Conservation (phyloP, 2,888 invertebrate species). For the Corythucha ciliata region DNA sequence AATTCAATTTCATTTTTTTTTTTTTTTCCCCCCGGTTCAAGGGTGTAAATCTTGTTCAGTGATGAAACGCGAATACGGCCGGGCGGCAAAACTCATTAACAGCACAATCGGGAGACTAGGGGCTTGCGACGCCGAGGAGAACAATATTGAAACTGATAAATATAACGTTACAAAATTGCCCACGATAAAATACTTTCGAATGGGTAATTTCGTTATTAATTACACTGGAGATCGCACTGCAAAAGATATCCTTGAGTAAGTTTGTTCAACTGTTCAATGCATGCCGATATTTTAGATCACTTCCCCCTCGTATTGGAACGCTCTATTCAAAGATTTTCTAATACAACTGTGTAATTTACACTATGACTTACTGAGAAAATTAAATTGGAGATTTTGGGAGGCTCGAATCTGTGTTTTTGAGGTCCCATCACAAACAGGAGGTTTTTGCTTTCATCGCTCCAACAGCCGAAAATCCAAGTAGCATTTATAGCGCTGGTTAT, state of each 20-base stretch:
- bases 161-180: slow-evolving; percentile 57
- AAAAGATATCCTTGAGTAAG: slow-evolving; percentile 52
- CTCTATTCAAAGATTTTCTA: too few relatives aligned
- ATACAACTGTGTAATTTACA: too few relatives aligned
- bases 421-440: too few relatives aligned
- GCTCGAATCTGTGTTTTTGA: too few relatives aligned
- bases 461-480: too few relatives aligned
- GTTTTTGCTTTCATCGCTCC: too few relatives aligned
- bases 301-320: too few relatives aligned
- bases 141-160: slow-evolving; percentile 49
- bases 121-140: slow-evolving; percentile 58
- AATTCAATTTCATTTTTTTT: background rate
- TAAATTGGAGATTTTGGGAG: too few relatives aligned
- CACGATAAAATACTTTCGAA: slow-evolving; percentile 53
- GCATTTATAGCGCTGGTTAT: too few relatives aligned
- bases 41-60: slow-evolving; percentile 18
- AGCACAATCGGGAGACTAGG: slow-evolving; percentile 43
- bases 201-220: slow-evolving; percentile 47
- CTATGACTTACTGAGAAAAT: too few relatives aligned
- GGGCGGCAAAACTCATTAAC: slow-evolving; percentile 8
- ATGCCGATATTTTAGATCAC: too few relatives aligned
- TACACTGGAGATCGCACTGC: slow-evolving; percentile 50
- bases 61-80: slow-evolving; percentile 16
- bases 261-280: too few relatives aligned
- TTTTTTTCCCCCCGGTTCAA: background rate